Evolutionary conservation across 2,113 vertebrate species (phyloP).

Genomic region (Sminthopsis crassicaudata): DNA sequence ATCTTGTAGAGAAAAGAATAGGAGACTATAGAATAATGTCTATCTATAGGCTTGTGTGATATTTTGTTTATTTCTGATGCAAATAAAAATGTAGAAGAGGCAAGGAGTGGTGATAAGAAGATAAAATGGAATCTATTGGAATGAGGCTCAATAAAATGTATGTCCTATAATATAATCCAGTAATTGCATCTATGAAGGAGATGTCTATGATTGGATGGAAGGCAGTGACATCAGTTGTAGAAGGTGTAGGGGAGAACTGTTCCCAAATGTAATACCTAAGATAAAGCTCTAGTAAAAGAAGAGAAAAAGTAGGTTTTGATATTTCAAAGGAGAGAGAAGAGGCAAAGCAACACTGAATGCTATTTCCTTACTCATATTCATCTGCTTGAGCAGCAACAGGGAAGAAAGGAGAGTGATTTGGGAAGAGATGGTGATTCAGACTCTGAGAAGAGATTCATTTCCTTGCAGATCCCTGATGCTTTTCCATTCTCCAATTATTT

Average conservation of each 20-base stretch:
- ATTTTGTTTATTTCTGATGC: not conserved
- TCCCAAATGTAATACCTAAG: not conserved
- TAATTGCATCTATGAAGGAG: not conserved
- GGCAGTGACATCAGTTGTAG: not conserved
- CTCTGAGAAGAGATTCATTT: not conserved
- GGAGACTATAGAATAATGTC: not conserved
- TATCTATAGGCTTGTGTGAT: not conserved
- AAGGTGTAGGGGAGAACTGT: not conserved
- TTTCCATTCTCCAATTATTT: not conserved
- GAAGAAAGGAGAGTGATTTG: not conserved
- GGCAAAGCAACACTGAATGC: not conserved
- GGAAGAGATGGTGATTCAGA: not conserved
- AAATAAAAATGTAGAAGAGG: not conserved
- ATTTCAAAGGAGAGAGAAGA: not conserved
- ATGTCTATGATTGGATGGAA: not conserved
- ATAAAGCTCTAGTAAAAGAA: not conserved
- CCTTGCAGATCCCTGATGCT: not conserved
- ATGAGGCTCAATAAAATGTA: not conserved
- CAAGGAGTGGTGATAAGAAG: not conserved
- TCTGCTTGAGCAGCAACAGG: not conserved
- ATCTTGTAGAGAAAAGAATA: not conserved
- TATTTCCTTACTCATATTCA: not conserved
- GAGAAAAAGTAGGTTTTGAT: not conserved
- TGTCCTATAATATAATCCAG: not conserved
- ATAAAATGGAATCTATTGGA: not conserved